Evolutionary conservation across 2,888 invertebrate genomes (phyloP).

Genomic region (Hemithea aestivaria): DNA sequence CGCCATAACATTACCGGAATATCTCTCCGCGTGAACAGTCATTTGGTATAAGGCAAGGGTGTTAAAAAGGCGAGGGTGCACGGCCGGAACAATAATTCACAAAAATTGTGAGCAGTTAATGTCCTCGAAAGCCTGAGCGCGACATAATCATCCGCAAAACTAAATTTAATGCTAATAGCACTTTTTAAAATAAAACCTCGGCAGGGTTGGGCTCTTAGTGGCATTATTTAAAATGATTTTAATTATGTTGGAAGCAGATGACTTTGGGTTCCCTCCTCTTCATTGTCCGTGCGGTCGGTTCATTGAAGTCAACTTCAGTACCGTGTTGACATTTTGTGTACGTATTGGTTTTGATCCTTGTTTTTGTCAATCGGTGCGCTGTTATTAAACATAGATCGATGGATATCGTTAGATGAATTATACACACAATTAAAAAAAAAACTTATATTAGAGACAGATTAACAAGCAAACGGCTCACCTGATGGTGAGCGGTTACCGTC

Average conservation of each 20-base stretch:
- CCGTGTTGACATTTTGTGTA: constrained; percentile 41
- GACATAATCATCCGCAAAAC: constrained; percentile 77
- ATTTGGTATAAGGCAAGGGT: constrained; percentile 63
- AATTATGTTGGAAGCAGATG: constrained; percentile 80
- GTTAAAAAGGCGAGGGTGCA: constrained; percentile 67
- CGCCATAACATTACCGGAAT: constrained; percentile 24
- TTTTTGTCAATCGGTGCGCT: too few relatives aligned
- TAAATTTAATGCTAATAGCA: constrained; percentile 78
- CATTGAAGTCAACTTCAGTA: constrained; percentile 39
- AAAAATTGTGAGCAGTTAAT: constrained; percentile 74
- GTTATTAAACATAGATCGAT: too few relatives aligned
- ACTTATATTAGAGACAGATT: too few relatives aligned
- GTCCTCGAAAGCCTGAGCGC: constrained; percentile 62
- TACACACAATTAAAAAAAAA: too few relatives aligned
- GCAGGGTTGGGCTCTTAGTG: constrained; percentile 69
- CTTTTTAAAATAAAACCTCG: constrained; percentile 74
- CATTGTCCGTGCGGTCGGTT: constrained; percentile 53
- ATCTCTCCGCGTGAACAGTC: constrained; percentile 47
- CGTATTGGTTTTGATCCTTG: too few relatives aligned
- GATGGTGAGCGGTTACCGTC: too few relatives aligned
- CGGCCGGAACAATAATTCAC: constrained; percentile 70
- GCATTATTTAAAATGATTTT: constrained; percentile 78
- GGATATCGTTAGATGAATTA: too few relatives aligned
- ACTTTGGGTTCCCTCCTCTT: constrained; percentile 74
- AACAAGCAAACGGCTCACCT: too few relatives aligned